Percentiles rank a stretch among this genome's conserved stretches.
Conservation (phyloP, 30 jellyfish, hydroid and myxozoan species). For the Turritopsis rubra region DNA sequence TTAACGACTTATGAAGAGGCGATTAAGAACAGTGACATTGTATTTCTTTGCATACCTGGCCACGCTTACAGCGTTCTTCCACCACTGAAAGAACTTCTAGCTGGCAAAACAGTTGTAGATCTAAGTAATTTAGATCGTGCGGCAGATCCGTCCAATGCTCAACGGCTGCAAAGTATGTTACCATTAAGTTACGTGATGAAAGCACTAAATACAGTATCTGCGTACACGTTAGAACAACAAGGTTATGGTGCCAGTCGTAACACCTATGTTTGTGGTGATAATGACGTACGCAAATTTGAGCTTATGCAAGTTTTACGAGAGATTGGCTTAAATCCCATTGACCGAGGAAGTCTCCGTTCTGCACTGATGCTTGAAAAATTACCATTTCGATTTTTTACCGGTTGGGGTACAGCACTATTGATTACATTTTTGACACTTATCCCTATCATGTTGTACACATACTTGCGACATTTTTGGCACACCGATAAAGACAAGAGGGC, state of each 20-base stretch:
- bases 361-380: conserved; percentile 54
- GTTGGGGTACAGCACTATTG: conserved; percentile 48
- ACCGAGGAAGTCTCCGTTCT: conserved; percentile 66
- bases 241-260: conserved; percentile 58
- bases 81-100: conserved; percentile 17
- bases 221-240: conserved; percentile 63
- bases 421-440: conserved; percentile 32
- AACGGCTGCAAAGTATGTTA: conserved; percentile 37
- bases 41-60: conserved; percentile 46
- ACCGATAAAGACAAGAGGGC: conserved; percentile 19
- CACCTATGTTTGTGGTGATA: conserved; percentile 48
- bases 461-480: conserved; percentile 32
- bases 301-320: conserved; percentile 54
- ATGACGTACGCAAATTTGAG: conserved; percentile 17
- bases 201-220: conserved; percentile 81
- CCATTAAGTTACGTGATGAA: conserved; percentile 46
- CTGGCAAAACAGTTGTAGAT: conserved; percentile 59
- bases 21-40: conserved; percentile 33
- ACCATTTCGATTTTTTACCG: conserved; percentile 62
- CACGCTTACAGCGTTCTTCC: conserved; percentile 31
- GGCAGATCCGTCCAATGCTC: conserved; percentile 54
- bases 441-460: conserved; percentile 21
- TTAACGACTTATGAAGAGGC: conserved; percentile 29
- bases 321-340: conserved; percentile 68
- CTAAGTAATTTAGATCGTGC: conserved; percentile 47